Percentiles rank a stretch among this genome's conserved stretches.
These are phyloP conservation scores for Thereva unica DNA, from an alignment of 2,888 invertebrate genomes.

Conservation along the genomic window DNA sequence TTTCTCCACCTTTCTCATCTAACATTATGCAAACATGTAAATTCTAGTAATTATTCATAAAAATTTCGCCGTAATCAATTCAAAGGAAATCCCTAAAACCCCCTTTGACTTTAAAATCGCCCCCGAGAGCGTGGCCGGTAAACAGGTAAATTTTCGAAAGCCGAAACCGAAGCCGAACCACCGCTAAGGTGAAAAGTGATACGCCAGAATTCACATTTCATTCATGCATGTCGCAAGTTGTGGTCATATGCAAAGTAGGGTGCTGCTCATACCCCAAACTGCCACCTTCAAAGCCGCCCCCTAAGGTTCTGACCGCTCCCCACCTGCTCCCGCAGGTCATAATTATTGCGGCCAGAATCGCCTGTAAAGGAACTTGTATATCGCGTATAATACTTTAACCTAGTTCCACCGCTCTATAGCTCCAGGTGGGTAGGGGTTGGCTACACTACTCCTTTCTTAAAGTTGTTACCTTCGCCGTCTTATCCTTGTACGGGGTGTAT, in stretches of 20 bases:
- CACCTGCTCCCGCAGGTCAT: no score
- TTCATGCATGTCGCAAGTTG: conserved; percentile 31
- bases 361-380: no score
- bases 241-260: conserved; percentile 29
- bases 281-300: no score
- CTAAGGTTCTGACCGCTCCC: no score
- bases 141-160: conserved; percentile 14
- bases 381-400: conserved; percentile 13
- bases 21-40: no score
- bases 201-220: conserved; percentile 31
- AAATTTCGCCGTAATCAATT: no score
- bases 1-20: no score
- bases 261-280: no score
- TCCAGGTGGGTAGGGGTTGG: background rate
- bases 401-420: conserved; percentile 18
- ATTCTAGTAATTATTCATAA: no score
- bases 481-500: conserved; percentile 13
- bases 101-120: background rate
- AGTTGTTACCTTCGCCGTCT: conserved; percentile 19
- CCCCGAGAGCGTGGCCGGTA: conserved; percentile 7
- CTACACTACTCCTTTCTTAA: no score
- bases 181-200: conserved; percentile 14
- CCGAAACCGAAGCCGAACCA: conserved; percentile 4
- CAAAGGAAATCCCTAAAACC: no score
- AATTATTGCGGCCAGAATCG: no score